A percentile compares a stretch with the other conserved stretches of the same genome.
phyloP scores from a whole-genome alignment of 2,888 invertebrate genomes.

The Tineola bisselliella region DNA sequence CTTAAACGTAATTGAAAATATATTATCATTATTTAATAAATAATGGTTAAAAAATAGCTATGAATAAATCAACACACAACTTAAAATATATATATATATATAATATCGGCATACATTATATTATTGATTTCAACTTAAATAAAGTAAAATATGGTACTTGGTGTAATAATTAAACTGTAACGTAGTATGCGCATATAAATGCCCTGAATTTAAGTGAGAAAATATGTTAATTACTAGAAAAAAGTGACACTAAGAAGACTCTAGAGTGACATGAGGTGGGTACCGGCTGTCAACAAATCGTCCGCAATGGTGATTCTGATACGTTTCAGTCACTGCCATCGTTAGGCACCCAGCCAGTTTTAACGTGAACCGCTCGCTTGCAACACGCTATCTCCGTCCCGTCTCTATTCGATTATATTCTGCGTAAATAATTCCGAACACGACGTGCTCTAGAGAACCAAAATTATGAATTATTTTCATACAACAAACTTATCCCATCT shows the following conservation, averaged over 20 bases:
- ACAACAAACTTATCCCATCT: constrained; percentile 24
- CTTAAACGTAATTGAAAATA: too few relatives aligned
- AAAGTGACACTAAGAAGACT: not conserved
- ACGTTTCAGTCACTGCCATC: not conserved
- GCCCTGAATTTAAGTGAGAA: too few relatives aligned
- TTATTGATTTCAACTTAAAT: too few relatives aligned
- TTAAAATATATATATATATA: too few relatives aligned
- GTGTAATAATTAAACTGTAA: too few relatives aligned
- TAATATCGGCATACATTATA: too few relatives aligned
- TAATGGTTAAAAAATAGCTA: too few relatives aligned
- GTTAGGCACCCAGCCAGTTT: not conserved
- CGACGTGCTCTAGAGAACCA: constrained; percentile 23
- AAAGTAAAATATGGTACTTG: too few relatives aligned
- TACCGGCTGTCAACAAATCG: not conserved
- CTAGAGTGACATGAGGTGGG: not conserved
- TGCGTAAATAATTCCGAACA: constrained; percentile 35
- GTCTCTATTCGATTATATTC: not conserved
- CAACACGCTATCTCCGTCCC: constrained; percentile 5
- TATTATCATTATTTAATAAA: too few relatives aligned
- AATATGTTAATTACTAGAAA: not conserved
- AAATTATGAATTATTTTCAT: constrained; percentile 35
- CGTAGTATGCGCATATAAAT: too few relatives aligned
- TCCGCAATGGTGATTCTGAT: not conserved
- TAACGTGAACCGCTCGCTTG: not conserved
- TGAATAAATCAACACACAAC: too few relatives aligned